A percentile compares a stretch with the other conserved stretches of the same genome.
phyloP scores from a whole-genome alignment of 2,888 invertebrate genomes.

The Sphinx pinastri region DNA sequence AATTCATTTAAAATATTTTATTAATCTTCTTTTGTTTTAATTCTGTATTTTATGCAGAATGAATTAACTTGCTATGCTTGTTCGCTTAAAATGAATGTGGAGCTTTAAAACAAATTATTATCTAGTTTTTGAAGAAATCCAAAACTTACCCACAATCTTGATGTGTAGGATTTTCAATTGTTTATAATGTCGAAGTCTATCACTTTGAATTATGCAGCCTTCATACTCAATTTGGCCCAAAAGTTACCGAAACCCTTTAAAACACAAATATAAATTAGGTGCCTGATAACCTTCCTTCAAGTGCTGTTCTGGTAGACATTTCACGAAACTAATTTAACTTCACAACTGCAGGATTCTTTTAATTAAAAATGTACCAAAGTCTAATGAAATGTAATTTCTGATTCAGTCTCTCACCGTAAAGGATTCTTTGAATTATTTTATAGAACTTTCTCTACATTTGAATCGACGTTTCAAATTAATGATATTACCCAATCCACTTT shows the following conservation, averaged over 20 bases:
- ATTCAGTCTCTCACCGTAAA: slow-evolving; percentile 7
- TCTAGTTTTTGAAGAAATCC: no score
- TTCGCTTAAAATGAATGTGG: no score
- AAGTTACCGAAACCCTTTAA: slow-evolving; percentile 13
- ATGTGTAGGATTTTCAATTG: not conserved
- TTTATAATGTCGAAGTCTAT: not conserved
- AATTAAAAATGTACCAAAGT: slow-evolving; percentile 35
- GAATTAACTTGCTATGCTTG: not conserved
- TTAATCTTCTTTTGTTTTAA: no score
- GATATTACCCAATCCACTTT: not conserved
- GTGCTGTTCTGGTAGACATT: slow-evolving; percentile 30
- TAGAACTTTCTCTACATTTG: not conserved
- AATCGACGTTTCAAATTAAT: no score
- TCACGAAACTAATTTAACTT: slow-evolving; percentile 47
- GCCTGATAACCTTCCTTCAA: not conserved
- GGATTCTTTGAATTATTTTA: not conserved
- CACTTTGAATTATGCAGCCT: not conserved
- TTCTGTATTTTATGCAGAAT: no score
- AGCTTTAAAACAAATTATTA: no score
- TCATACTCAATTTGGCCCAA: not conserved
- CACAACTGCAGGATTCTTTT: slow-evolving; percentile 34
- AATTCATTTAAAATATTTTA: no score
- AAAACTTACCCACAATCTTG: no score
- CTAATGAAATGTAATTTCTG: slow-evolving; percentile 25
- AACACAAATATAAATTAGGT: slow-evolving; percentile 12